Evolutionary conservation across 2,888 invertebrate species (phyloP), one percentile per base, ranked within the genome.

Genomic region (Malthinus seriepunctatus): DNA sequence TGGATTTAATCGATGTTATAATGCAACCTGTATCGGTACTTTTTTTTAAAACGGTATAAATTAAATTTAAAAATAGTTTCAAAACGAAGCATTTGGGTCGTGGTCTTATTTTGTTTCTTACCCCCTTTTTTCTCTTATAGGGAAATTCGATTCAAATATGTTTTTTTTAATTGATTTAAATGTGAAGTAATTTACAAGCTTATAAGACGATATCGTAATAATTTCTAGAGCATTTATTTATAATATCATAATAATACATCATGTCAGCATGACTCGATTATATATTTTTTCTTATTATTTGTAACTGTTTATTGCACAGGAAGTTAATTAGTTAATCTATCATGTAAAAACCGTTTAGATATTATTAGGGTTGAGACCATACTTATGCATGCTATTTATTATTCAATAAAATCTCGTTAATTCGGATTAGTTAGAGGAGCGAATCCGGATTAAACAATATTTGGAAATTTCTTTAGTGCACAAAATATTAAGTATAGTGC

Each of bases 301-400:
- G 39, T 42, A 42, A 42, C 39, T 42, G 39, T 42, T 42, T 42
- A 42, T 42, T 42, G 39, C 39, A 42, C 39, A 42, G 39, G 39
- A 42, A 42, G 39, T 12, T 23, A 23, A 23, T 23, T 23, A 23
- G 2, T 23, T 23, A 23, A 3, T 23, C 3, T 23, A 23, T 23
- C 23, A 23, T 5, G 23, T n/a, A n/a, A n/a, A 5, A 3, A 23
- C 23, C 23, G 23, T 23, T 23, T 23, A 23, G 23, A 23, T 23
- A 2, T 23, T 23, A 23, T 23, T 23, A 23, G 23, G 5, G 5
- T 23, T 23, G 23, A 23, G 23, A 23, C 23, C 5, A 3, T 23
- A 23, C 5, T 23, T 23, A 23, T 3, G 5, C 23, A 5, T 23
- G 3, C 23, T 2, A 23, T 23, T 5, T 5, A 5, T 23, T 2